Percentiles rank a stretch among this genome's conserved stretches.
Conservation (phyloP, 2,113 vertebrate genomes). For the Scomber colias region DNA sequence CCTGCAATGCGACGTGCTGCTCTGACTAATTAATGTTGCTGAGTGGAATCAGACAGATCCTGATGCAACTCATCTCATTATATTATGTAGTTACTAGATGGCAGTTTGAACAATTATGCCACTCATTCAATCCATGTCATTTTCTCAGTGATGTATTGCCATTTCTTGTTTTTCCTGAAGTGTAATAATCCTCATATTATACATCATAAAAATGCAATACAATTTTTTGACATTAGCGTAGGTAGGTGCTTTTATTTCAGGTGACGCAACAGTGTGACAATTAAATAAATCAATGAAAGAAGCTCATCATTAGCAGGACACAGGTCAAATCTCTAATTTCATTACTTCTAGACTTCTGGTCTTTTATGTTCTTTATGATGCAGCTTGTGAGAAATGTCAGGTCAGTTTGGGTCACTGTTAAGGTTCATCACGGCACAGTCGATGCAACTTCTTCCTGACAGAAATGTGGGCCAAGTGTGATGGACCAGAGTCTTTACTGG, state of each 20-base stretch:
- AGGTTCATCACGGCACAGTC: slow-evolving; percentile 42
- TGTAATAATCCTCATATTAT: too few species aligned
- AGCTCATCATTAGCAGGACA: slow-evolving; percentile 6
- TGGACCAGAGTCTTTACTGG: slow-evolving; percentile 17
- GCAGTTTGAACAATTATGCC: too few species aligned
- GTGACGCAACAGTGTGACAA: background rate
- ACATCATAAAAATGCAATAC: too few species aligned
- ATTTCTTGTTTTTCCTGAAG: too few species aligned
- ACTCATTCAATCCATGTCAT: too few species aligned
- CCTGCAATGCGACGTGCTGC: too few species aligned
- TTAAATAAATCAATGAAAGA: slow-evolving; percentile 16
- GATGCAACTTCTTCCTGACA: slow-evolving; percentile 37
- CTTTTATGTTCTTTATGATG: slow-evolving; percentile 30
- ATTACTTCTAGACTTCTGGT: slow-evolving; percentile 22
- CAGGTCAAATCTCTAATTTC: slow-evolving; percentile 40
- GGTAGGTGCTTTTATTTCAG: background rate
- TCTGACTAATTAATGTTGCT: too few species aligned
- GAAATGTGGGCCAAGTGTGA: slow-evolving; percentile 37
- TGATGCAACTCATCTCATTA: too few species aligned
- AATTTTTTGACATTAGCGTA: too few species aligned
- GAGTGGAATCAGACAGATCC: too few species aligned
- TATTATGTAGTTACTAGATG: too few species aligned
- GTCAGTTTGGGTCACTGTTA: slow-evolving; percentile 41
- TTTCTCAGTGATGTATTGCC: too few species aligned
- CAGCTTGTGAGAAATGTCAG: slow-evolving; percentile 58